These are phyloP conservation scores for Thripadectes ignobilis DNA, from an alignment of 2,797 vertebrate genomes.

Conservation along the genomic window DNA sequence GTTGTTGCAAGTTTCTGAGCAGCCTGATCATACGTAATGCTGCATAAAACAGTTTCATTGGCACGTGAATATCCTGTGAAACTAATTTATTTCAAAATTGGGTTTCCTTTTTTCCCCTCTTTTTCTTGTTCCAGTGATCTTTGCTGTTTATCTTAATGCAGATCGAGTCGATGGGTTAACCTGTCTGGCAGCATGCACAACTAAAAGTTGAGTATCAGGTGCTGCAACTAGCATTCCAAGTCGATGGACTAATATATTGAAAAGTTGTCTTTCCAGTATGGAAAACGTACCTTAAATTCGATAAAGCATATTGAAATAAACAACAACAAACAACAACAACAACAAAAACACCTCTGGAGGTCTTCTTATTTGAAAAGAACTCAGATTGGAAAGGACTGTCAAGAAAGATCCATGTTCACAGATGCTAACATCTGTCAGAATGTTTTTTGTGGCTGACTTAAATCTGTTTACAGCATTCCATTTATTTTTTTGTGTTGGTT, in stretches of 20 bases:
- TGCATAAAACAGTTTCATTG: background rate
- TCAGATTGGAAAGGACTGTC: conserved; percentile 56
- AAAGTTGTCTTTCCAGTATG: background rate
- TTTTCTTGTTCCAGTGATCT: background rate
- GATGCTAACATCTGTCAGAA: conserved; percentile 75
- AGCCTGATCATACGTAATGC: conserved; percentile 11
- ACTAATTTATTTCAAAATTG: background rate
- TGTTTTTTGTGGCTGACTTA: conserved; percentile 64
- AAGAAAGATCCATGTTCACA: conserved; percentile 58
- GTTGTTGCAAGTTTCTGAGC: conserved; percentile 32
- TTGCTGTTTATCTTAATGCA: background rate
- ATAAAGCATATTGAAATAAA: background rate
- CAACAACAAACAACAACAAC: background rate
- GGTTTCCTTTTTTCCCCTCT: background rate
- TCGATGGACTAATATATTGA: background rate
- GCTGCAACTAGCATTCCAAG: background rate
- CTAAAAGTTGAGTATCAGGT: conserved; percentile 11
- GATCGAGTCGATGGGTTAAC: background rate
- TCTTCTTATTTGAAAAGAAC: conserved; percentile 40
- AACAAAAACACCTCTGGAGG: background rate
- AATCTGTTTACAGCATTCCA: conserved; percentile 77
- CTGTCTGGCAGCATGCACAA: background rate
- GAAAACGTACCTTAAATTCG: conserved; percentile 13
- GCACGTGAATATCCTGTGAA: background rate
- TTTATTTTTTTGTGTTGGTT: conserved; percentile 59